These are phyloP conservation scores for Selenia dentaria DNA, from an alignment of 2,888 invertebrate species.

Conservation along the genomic window DNA sequence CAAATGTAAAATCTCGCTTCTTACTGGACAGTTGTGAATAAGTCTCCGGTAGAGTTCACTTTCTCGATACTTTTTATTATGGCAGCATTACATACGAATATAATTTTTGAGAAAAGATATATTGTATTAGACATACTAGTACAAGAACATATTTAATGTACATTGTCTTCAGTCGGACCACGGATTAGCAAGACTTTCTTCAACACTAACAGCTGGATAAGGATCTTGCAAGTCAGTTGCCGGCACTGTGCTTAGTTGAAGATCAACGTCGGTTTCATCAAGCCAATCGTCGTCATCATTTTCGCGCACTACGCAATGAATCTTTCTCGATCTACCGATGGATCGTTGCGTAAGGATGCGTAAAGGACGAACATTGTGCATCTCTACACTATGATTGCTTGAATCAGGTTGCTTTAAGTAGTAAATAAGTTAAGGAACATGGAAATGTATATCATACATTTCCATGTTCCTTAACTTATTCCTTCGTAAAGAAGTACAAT, in stretches of 20 bases:
- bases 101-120: no score
- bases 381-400: neutral
- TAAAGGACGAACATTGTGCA: slow-evolving; percentile 3
- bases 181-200: slow-evolving; percentile 30
- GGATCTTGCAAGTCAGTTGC: slow-evolving; percentile 29
- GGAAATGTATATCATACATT: no score
- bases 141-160: neutral
- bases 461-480: no score
- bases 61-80: no score
- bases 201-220: slow-evolving; percentile 32
- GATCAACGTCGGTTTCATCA: slow-evolving; percentile 25
- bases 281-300: slow-evolving; percentile 28
- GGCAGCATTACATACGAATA: no score
- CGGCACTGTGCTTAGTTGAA: slow-evolving; percentile 26
- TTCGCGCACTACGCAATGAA: slow-evolving; percentile 24
- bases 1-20: no score
- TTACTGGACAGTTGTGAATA: no score
- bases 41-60: no score
- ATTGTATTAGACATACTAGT: neutral
- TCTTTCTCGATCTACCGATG: slow-evolving; percentile 5
- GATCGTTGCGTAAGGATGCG: slow-evolving; percentile 17
- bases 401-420: slow-evolving; percentile 2
- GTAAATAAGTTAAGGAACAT: no score
- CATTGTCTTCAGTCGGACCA: slow-evolving; percentile 17
- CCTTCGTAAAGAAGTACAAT: no score